Evolutionary conservation across 2,888 invertebrate species (phyloP).

Genomic region (Cheilosia pagana): DNA sequence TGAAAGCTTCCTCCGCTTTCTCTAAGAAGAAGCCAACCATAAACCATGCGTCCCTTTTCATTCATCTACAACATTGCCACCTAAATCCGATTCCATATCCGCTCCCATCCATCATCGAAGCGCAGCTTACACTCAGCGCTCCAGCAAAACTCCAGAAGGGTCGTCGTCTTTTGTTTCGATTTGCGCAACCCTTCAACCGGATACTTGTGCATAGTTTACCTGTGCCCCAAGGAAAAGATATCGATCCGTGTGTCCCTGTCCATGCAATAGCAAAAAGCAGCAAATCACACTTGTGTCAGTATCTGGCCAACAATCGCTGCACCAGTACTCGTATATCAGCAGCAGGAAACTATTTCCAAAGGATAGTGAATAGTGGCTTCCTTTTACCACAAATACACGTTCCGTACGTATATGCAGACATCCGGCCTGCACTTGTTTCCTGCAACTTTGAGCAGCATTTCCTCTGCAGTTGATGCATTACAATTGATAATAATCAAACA

Average conservation of each 20-base stretch:
- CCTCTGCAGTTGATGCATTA: conserved; percentile 67
- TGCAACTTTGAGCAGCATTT: conserved; percentile 67
- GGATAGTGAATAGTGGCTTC: conserved; percentile 70
- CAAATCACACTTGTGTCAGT: conserved; percentile 38
- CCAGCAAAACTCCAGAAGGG: neutral
- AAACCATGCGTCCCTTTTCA: neutral
- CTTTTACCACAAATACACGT: conserved; percentile 58
- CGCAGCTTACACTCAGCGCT: neutral
- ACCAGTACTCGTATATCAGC: conserved; percentile 1
- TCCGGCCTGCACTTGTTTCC: conserved; percentile 72
- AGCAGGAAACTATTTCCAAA: conserved; percentile 62
- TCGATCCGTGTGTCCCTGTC: conserved; percentile 47
- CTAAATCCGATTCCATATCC: neutral
- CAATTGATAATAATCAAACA: conserved; percentile 75
- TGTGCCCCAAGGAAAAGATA: conserved; percentile 36
- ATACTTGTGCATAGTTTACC: conserved; percentile 56
- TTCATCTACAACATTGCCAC: neutral
- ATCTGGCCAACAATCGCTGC: neutral
- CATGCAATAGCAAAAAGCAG: conserved; percentile 39
- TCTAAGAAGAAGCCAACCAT: neutral
- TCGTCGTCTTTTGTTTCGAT: conserved; percentile 35
- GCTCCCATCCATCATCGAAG: conserved; percentile 4
- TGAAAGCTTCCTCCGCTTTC: neutral
- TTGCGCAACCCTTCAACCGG: conserved; percentile 24
- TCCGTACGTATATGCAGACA: conserved; percentile 33